Percentiles rank a stretch among this genome's conserved stretches.
Conservation (phyloP, 2,113 vertebrate genomes). For the Mirounga angustirostris region DNA sequence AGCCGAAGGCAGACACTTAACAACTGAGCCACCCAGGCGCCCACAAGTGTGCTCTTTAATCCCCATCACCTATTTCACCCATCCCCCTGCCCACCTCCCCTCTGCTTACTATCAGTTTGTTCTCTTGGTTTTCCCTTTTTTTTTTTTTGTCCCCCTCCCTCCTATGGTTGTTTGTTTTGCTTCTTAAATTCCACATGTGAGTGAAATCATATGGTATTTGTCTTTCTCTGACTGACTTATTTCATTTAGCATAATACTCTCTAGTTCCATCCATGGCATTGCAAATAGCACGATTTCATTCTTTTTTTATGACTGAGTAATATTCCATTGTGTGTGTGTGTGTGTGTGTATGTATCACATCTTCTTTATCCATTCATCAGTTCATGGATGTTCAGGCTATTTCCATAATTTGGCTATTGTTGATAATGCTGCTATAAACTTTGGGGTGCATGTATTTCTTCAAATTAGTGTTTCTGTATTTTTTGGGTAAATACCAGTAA, state of each 20-base stretch:
- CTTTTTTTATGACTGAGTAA: no score
- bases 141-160: no score
- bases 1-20: no score
- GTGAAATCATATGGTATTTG: no score
- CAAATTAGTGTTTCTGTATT: not conserved
- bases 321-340: no score
- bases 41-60: not conserved
- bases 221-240: no score
- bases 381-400: not conserved
- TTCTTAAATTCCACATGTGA: not conserved
- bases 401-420: not conserved
- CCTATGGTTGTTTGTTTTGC: not conserved
- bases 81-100: not conserved
- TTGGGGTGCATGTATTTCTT: not conserved
- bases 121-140: not conserved
- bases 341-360: no score
- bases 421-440: not conserved
- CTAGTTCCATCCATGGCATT: no score
- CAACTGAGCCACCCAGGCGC: no score
- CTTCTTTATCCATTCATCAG: no score
- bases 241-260: no score
- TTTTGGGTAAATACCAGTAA: not conserved
- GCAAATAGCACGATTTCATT: no score
- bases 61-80: not conserved
- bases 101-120: not conserved